Evolutionary conservation across 2,888 invertebrate species (phyloP), one percentile per base, ranked within the genome.

Genomic region (Diarsia rubi): DNA sequence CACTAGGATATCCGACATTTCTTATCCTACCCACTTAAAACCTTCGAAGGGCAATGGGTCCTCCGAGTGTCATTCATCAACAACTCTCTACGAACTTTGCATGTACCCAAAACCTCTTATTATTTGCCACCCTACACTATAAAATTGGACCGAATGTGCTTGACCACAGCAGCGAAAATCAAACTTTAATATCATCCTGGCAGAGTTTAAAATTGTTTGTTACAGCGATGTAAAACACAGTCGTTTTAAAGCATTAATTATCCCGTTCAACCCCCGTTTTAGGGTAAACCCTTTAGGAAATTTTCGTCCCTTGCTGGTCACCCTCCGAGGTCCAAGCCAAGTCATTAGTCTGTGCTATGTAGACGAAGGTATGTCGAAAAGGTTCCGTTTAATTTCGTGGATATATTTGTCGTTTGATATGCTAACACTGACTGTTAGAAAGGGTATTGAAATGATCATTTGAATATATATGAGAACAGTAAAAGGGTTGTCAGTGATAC

Each of bases 11-110:
- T 94, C 94, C 96, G 93, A 94, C 95, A 92, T 95, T 96, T 95
- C 96, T 96, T 96, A 95, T 96, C 95, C 94, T 91, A 93, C 95
- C 95, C 95, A 94, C 94, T 96, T 96, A 94, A 95, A 95, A 94
- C 95, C 94, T 94, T 93, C 95, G 95, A 96, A 96, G 96, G 96
- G 96, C 96, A 95, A 96, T 96, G 95, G 96, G 95, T 93, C 96
- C 96, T 92, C 91, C 44, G 96, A 96, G 96, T 96, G 95, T 96
- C 96, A 96, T 96, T 95, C 96, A 96, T 96, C 96, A 96, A 95
- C 93, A 93, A 94, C 93, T 94, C 91, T 91, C 92, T 90, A 90
- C 94, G 90, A 95, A 96, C 95, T 96, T 95, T 93, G 92, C 94
- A 95, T 95, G 94, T 95, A 94, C 95, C 93, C 79, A 86, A 88